Percentiles rank a stretch among this genome's conserved stretches.
phyloP scores from a whole-genome alignment of 2,888 invertebrate species.

The Sphaerophoria taeniata region DNA sequence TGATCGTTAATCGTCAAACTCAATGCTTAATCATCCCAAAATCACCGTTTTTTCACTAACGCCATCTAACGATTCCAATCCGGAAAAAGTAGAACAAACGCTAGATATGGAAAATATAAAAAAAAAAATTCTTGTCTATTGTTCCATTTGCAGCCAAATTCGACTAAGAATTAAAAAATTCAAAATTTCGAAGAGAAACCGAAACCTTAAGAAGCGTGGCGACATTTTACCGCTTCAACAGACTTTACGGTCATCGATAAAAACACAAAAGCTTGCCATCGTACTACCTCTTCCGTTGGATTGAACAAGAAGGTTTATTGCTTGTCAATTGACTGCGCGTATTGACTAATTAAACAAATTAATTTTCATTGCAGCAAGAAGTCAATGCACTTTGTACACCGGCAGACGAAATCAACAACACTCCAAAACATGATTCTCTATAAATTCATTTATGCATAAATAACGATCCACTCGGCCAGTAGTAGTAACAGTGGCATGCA shows the following conservation, averaged over 20 bases:
- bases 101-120: neutral
- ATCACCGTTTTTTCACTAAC: slow-evolving; percentile 46
- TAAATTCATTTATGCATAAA: slow-evolving; percentile 14
- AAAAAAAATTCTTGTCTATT: slow-evolving; percentile 32
- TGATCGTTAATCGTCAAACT: neutral
- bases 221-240: slow-evolving; percentile 50
- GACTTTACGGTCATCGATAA: slow-evolving; percentile 18
- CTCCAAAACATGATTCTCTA: slow-evolving; percentile 20
- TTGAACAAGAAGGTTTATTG: slow-evolving; percentile 31
- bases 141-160: slow-evolving; percentile 34
- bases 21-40: slow-evolving; percentile 33
- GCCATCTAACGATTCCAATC: slow-evolving; percentile 40
- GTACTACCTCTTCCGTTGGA: slow-evolving; percentile 30
- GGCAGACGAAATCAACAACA: slow-evolving; percentile 23
- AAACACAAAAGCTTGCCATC: neutral
- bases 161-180: slow-evolving; percentile 4
- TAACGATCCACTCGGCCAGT: neutral
- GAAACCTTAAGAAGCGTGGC: slow-evolving; percentile 2
- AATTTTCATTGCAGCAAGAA: slow-evolving; percentile 19
- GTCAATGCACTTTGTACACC: slow-evolving; percentile 44
- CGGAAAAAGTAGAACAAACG: slow-evolving; percentile 39
- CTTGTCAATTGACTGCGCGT: slow-evolving; percentile 47
- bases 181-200: slow-evolving; percentile 39
- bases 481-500: slow-evolving; percentile 4
- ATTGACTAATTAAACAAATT: slow-evolving; percentile 19